Conservation (phyloP, 1,140 invertebrate genomes). For the Drosophila watanabei region DNA sequence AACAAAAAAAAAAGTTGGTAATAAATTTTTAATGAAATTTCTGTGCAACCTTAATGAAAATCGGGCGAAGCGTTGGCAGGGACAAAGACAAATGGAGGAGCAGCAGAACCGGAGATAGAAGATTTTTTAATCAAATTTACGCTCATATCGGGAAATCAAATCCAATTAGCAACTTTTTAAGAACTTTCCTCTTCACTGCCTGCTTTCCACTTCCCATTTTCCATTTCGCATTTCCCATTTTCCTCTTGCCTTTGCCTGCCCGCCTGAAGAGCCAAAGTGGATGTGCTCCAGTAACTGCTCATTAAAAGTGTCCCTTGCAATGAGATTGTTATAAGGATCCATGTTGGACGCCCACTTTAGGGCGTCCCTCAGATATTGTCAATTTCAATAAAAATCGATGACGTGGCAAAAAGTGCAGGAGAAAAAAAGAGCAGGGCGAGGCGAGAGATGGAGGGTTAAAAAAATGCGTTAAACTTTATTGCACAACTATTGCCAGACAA, state of each 20-base stretch:
- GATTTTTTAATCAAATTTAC: conserved; percentile 71
- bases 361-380: conserved; percentile 64
- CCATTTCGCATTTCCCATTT: background rate
- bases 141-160: conserved; percentile 78
- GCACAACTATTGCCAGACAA: conserved; percentile 51
- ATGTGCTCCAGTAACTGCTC: conserved; percentile 59
- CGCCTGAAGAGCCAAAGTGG: conserved; percentile 11
- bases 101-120: conserved; percentile 24
- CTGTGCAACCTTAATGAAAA: conserved; percentile 62
- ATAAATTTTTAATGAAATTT: conserved; percentile 82
- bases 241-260: conserved; percentile 3
- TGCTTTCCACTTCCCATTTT: conserved; percentile 7
- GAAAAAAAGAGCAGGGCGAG: conserved; percentile 15
- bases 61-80: conserved; percentile 3
- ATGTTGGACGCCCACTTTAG: conserved; percentile 18
- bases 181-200: conserved; percentile 41
- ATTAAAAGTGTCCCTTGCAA: conserved; percentile 71
- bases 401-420: conserved; percentile 62
- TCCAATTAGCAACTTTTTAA: conserved; percentile 80
- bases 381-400: conserved; percentile 84
- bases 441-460: conserved; percentile 10
- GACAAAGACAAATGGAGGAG: conserved; percentile 19
- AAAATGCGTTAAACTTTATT: conserved; percentile 75
- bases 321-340: conserved; percentile 64
- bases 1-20: conserved; percentile 52